Percentiles rank a stretch among this genome's conserved stretches.
Evolutionary conservation across 23 tunicate species (phyloP).

Genomic region (Halocynthia roretzi): DNA sequence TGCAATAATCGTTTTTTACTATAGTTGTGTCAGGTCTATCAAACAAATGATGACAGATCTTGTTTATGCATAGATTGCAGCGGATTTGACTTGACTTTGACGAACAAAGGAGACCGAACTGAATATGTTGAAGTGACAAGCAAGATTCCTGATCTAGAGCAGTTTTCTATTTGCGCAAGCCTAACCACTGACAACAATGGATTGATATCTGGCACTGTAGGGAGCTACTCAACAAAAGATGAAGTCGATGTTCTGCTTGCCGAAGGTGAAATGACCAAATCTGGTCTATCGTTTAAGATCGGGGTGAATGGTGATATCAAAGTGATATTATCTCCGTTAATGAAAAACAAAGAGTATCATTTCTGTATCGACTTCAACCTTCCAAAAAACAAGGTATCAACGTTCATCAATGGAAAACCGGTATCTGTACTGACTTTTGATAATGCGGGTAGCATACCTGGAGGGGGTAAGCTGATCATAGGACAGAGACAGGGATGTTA

Average conservation of each 20-base stretch:
- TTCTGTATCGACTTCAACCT: constrained; percentile 3
- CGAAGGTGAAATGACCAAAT: background rate
- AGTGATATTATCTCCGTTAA: background rate
- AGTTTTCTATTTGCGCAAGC: constrained; percentile 5
- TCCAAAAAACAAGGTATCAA: background rate
- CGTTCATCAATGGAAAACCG: constrained; percentile 4
- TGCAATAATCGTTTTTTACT: no score
- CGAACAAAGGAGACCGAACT: background rate
- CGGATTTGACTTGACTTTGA: background rate
- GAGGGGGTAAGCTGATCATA: constrained; percentile 10
- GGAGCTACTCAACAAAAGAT: background rate
- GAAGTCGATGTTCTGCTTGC: background rate
- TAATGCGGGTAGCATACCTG: background rate
- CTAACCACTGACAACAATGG: constrained; percentile 5
- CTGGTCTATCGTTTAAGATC: background rate
- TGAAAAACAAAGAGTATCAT: background rate
- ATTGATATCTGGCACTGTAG: constrained; percentile 2
- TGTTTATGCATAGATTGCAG: background rate
- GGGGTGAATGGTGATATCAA: background rate
- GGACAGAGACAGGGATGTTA: constrained; percentile 9
- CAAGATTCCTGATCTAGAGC: background rate
- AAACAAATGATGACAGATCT: no score
- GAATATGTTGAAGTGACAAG: constrained; percentile 1
- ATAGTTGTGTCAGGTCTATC: no score
- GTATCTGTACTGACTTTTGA: constrained; percentile 1